These are phyloP conservation scores for Hecatera dysodea DNA, from an alignment of 2,888 invertebrate species.

Conservation along the genomic window DNA sequence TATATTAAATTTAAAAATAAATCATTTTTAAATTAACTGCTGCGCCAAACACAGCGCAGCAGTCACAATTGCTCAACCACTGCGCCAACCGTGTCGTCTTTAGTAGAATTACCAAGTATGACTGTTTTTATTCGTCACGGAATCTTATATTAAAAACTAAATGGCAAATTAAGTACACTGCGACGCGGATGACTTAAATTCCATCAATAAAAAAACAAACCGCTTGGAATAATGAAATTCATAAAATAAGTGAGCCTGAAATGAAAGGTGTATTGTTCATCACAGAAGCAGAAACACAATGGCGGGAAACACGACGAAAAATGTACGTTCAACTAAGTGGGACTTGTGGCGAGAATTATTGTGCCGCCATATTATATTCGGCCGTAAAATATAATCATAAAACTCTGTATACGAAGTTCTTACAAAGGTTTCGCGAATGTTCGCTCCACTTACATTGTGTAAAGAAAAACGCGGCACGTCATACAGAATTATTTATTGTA, in stretches of 20 bases:
- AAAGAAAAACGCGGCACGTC: constrained; percentile 28
- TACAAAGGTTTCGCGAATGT: constrained; percentile 43
- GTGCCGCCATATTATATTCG: constrained; percentile 36
- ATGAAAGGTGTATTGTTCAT: constrained; percentile 51
- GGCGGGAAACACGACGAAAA: constrained; percentile 43
- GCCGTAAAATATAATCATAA: constrained; percentile 48
- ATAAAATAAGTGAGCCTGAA: constrained; percentile 29
- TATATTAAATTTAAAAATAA: too few relatives aligned
- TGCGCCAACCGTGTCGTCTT: too few relatives aligned
- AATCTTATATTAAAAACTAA: not conserved
- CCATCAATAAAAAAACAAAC: constrained; percentile 15
- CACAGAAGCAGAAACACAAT: constrained; percentile 40
- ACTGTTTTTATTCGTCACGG: not conserved
- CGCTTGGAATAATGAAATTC: constrained; percentile 36
- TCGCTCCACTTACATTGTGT: constrained; percentile 40
- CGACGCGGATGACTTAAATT: constrained; percentile 7
- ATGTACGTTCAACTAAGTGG: constrained; percentile 48
- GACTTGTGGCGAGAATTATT: constrained; percentile 49
- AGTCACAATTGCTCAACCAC: too few relatives aligned
- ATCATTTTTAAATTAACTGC: too few relatives aligned
- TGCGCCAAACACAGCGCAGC: too few relatives aligned
- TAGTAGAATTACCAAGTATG: too few relatives aligned
- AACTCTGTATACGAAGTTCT: constrained; percentile 36
- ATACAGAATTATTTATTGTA: constrained; percentile 30
- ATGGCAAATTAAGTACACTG: constrained; percentile 13